A percentile compares a stretch with the other conserved stretches of the same genome.
These are phyloP conservation scores for Myiagra hebetior DNA, from an alignment of 2,113 vertebrate genomes.

Conservation along the genomic window DNA sequence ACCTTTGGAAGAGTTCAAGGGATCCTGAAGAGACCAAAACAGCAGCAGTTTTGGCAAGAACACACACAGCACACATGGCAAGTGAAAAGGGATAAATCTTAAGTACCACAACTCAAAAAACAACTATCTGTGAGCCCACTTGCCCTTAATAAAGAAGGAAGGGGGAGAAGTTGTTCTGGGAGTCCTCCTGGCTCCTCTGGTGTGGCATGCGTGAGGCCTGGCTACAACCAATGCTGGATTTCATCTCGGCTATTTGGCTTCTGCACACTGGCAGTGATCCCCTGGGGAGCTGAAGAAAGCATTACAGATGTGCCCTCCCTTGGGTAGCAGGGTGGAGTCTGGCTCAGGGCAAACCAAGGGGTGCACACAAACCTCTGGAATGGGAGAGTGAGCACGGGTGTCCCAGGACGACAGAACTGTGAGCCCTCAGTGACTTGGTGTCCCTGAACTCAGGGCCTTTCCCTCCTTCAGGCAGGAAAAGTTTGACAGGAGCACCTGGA, in stretches of 20 bases:
- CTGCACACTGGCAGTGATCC: background rate
- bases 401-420: background rate
- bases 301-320: background rate
- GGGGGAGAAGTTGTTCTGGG: background rate
- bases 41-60: background rate
- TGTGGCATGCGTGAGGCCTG: background rate
- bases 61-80: background rate
- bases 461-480: background rate
- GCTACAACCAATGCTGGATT: background rate
- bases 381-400: accelerated
- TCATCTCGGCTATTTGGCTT: background rate
- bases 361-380: background rate
- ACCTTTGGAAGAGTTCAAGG: background rate
- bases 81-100: background rate
- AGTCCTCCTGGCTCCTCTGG: background rate
- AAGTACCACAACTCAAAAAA: background rate
- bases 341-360: background rate
- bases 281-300: background rate
- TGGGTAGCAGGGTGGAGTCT: background rate
- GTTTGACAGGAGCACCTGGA: background rate
- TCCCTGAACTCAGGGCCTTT: background rate
- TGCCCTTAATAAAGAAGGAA: background rate
- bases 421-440: background rate
- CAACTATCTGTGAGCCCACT: background rate
- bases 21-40: background rate